Conservation (phyloP, 2,888 invertebrate genomes). For the Acrobasis suavella region DNA sequence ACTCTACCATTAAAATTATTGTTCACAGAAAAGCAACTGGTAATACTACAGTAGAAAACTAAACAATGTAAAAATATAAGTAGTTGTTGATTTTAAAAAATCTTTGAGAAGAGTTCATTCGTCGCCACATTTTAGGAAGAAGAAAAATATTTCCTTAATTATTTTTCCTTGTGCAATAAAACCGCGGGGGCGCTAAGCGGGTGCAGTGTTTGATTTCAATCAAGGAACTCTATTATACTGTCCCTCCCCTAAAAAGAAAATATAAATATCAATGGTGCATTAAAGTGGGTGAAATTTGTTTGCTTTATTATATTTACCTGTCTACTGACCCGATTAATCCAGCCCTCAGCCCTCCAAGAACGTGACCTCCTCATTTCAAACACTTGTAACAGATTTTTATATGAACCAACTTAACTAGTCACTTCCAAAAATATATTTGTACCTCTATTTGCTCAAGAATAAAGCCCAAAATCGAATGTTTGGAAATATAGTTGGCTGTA, state of each 20-base stretch:
- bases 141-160: constrained; percentile 9
- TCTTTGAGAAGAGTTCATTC: neutral
- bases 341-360: constrained; percentile 47
- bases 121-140: constrained; percentile 1
- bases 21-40: too few species aligned
- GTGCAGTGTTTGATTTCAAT: constrained; percentile 24
- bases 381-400: constrained; percentile 73
- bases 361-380: constrained; percentile 71
- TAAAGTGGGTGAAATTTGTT: constrained; percentile 76
- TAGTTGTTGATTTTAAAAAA: neutral
- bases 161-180: constrained; percentile 20
- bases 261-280: constrained; percentile 76
- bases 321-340: constrained; percentile 76
- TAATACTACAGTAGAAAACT: too few species aligned
- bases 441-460: constrained; percentile 28
- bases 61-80: neutral
- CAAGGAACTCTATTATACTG: constrained; percentile 8
- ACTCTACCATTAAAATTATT: too few species aligned
- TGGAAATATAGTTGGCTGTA: neutral
- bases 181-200: constrained; percentile 12
- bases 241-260: constrained; percentile 42
- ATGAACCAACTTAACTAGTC: constrained; percentile 36
- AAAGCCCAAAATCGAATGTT: constrained; percentile 37
- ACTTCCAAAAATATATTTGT: neutral
- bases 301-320: constrained; percentile 78